Conservation (phyloP, 2,888 invertebrate genomes). For the Crioceris asparagi region DNA sequence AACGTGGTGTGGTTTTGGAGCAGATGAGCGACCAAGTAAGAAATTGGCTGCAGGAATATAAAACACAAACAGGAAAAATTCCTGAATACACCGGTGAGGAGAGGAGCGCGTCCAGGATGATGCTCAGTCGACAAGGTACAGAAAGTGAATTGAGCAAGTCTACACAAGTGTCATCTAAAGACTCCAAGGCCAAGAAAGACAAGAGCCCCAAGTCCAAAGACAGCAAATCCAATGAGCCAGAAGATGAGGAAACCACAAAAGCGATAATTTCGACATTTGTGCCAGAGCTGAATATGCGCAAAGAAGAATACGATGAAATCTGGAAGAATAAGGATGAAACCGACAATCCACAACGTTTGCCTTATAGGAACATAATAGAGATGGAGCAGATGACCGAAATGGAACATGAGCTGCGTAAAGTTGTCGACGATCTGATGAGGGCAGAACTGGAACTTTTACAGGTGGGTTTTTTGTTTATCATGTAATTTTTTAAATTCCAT, state of each 20-base stretch:
- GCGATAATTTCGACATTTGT: conserved; percentile 62
- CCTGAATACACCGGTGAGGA: conserved; percentile 90
- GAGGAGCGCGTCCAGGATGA: conserved; percentile 75
- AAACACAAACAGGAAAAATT: conserved; percentile 71
- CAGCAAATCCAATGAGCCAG: conserved; percentile 41
- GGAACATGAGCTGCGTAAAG: conserved; percentile 68
- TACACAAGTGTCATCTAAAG: conserved; percentile 64
- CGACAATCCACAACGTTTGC: conserved; percentile 61
- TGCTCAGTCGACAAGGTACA: conserved; percentile 72
- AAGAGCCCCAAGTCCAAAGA: conserved; percentile 55
- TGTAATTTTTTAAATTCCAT: too few relatives aligned
- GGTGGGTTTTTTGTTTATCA: conserved; percentile 24
- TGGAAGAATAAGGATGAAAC: conserved; percentile 77
- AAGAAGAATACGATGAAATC: conserved; percentile 68
- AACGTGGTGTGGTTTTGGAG: conserved; percentile 70
- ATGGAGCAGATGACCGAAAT: conserved; percentile 73
- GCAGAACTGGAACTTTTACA: conserved; percentile 57
- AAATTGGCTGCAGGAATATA: conserved; percentile 76
- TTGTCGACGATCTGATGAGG: conserved; percentile 71
- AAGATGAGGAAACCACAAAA: conserved; percentile 54
- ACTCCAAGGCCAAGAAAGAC: conserved; percentile 68
- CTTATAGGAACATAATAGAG: conserved; percentile 74
- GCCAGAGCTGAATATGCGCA: conserved; percentile 57
- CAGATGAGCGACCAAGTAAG: conserved; percentile 79
- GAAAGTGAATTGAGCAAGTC: conserved; percentile 73